These are phyloP conservation scores for Streptopelia turtur DNA, from an alignment of 2,797 vertebrate species.

Conservation along the genomic window DNA sequence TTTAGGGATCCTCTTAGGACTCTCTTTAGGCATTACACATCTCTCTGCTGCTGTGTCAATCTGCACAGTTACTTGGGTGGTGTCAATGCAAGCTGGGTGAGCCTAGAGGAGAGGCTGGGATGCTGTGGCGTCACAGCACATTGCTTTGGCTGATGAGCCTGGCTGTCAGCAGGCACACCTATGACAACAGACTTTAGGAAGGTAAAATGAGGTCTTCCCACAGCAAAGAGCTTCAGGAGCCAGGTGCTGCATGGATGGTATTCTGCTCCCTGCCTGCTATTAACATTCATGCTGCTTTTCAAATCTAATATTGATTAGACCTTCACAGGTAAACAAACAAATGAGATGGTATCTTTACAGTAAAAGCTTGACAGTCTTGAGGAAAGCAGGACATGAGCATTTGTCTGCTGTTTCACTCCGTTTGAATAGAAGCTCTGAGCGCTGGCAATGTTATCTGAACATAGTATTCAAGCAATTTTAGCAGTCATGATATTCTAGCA, in stretches of 20 bases:
- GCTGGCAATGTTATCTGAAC: neutral
- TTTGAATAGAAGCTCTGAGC: neutral
- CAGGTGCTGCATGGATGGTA: neutral
- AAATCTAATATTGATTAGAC: neutral
- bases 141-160: neutral
- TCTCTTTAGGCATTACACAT: neutral
- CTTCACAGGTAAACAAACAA: neutral
- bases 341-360: neutral
- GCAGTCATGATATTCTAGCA: neutral
- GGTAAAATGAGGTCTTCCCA: neutral
- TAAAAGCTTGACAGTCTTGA: neutral
- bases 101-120: neutral
- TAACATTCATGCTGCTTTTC: neutral
- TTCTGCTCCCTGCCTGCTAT: neutral
- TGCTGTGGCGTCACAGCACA: rapidly evolving
- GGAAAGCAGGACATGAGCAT: neutral
- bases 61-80: neutral
- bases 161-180: neutral
- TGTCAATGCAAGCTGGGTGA: neutral
- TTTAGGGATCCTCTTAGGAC: neutral
- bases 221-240: neutral
- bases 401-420: neutral
- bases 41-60: neutral
- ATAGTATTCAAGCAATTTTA: slow-evolving; percentile 16
- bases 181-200: neutral